phyloP scores from a whole-genome alignment of 2,113 vertebrate genomes.

The Microtus pennsylvanicus region DNA sequence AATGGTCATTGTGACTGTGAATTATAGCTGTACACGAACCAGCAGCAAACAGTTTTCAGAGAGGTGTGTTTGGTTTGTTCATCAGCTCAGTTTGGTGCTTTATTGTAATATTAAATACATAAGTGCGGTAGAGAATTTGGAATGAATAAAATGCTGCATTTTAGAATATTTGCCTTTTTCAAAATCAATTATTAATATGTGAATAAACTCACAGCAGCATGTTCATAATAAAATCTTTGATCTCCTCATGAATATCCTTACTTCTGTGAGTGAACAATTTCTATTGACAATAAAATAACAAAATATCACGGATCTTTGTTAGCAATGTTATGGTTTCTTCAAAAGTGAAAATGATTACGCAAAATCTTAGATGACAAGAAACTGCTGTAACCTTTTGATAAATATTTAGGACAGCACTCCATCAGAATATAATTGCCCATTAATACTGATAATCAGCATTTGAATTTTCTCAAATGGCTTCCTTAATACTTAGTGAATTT shows the following conservation, averaged over 20 bases:
- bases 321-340: background rate
- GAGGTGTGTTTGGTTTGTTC: background rate
- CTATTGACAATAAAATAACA: slow-evolving; percentile 55
- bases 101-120: background rate
- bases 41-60: background rate
- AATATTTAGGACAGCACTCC: background rate
- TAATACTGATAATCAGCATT: background rate
- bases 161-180: background rate
- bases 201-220: background rate
- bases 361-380: slow-evolving; percentile 21
- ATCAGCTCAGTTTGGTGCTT: background rate
- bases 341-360: background rate
- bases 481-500: slow-evolving; percentile 1
- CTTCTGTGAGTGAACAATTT: slow-evolving; percentile 38
- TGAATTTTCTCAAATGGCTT: background rate
- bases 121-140: background rate
- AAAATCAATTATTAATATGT: background rate
- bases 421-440: background rate
- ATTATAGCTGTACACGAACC: background rate
- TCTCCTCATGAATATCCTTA: background rate
- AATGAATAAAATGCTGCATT: background rate
- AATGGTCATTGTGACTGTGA: background rate
- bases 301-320: background rate
- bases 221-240: slow-evolving; percentile 23
- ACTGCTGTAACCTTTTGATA: slow-evolving; percentile 27